Base-by-base conservation (phyloP, 1,140 invertebrate species). In the Portunus trituberculatus region DNA sequence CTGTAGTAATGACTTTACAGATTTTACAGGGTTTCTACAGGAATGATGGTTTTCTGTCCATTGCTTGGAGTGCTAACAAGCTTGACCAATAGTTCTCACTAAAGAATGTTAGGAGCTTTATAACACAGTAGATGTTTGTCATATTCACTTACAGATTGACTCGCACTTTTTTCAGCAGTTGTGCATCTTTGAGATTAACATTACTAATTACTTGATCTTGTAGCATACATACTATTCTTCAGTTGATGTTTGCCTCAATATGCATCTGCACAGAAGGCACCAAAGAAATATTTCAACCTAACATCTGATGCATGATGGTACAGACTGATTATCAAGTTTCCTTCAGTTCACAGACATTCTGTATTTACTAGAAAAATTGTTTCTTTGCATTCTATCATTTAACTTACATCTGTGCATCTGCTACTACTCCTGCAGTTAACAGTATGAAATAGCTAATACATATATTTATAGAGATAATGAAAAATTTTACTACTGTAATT, bases 1-100 rank as follows among this genome's bases (percentile, higher is more conserved):
- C n/a, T 32, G 31, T 29, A 91, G 39, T 91, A 31, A 39, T 91
- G 39, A 45, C 59, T 91, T 76, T 91, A 76, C 90, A 91, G 90
- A 28, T 89, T 25, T 91, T 91, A 20, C 31, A n/a, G n/a, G 67
- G 90, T 20, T 91, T 29, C 67, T 91, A 48, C 28, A 48, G 52
- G 90, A 91, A 91, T 91, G 90, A 16, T 20, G 90, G 52, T 59
- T 91, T 59, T 91, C 20, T 32, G 25, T 76, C 90, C 31, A 76
- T 48, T 91, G 59, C 39, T 91, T 91, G 45, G 45, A 59, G 7
- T 31, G 28, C 89, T 48, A 10, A 89, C 25, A 31, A 59, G 28
- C 48, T 91, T 91, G n/a, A 39, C 31, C 29, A 67, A 3, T 32
- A 76, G 59, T 39, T 59, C 14, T 91, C 48, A 52, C 32, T 20